A percentile compares a stretch with the other conserved stretches of the same genome.
phyloP scores from a whole-genome alignment of 2,113 vertebrate species.

The Tetraodon nigroviridis region DNA sequence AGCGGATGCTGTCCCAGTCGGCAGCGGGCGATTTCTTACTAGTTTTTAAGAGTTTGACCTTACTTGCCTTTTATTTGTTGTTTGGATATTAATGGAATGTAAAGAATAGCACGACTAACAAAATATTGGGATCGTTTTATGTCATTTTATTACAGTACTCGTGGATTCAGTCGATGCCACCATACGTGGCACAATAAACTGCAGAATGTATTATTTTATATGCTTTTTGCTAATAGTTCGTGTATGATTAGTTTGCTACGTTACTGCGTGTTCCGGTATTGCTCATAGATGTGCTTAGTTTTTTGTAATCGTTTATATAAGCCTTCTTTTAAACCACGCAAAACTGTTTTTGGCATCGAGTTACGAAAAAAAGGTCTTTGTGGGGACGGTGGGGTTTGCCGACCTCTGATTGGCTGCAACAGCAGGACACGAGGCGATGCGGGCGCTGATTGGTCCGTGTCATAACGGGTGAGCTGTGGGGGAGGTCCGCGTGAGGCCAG shows the following conservation, averaged over 20 bases:
- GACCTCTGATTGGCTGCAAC: conserved; percentile 52
- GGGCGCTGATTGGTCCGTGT: conserved; percentile 75
- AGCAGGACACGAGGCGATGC: conserved; percentile 43
- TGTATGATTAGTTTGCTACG: too few relatives aligned
- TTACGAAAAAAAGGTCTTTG: conserved; percentile 8
- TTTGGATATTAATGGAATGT: conserved; percentile 41
- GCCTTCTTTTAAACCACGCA: not conserved
- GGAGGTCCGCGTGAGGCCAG: conserved; percentile 24
- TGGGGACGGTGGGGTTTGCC: conserved; percentile 16
- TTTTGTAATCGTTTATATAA: conserved; percentile 9
- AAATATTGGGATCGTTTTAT: too few relatives aligned
- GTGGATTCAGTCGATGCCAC: too few relatives aligned
- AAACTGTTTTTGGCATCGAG: conserved; percentile 1
- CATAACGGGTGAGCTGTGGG: conserved; percentile 86
- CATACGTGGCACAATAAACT: too few relatives aligned
- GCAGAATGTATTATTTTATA: too few relatives aligned
- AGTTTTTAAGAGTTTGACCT: not conserved
- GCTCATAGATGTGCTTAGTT: conserved; percentile 22
- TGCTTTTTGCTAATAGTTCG: too few relatives aligned
- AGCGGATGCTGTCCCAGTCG: conserved; percentile 45
- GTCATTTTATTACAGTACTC: too few relatives aligned
- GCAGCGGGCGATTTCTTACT: not conserved
- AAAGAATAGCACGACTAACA: not conserved
- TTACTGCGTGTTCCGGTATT: too few relatives aligned
- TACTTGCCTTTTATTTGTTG: conserved; percentile 2